Evolutionary conservation across 1,140 invertebrate genomes (phyloP), one percentile per base, ranked within the genome.

Genomic region (Drosophila burlai): DNA sequence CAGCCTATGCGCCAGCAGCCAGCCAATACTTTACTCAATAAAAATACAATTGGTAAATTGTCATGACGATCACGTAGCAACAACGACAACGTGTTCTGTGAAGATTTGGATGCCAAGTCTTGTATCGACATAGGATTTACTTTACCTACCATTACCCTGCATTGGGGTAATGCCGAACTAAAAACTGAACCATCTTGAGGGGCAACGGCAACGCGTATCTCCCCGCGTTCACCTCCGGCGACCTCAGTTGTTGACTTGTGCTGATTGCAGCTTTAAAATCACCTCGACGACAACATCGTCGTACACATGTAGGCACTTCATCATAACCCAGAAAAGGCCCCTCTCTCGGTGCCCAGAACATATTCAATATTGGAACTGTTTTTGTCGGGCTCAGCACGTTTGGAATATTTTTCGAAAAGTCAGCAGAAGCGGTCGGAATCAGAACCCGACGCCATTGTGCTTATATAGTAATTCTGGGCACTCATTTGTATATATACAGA

Each of bases 301-400:
- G 81, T 87, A 87, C 85, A 75, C 84, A 81, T 90, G 85, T 89
- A 84, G 81, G 45, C 85, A 89, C 74, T 66, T 65, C 36, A 69
- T 50, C 67, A 67, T 62, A 58, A 60, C 72, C 63, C 63, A 65
- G 47, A 73, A 73, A 75, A 60, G 43, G 16, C 49, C 49, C 49
- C 49, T 40, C 18, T 38, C 26, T 29, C 16, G 21, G 13, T 18
- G 18, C 29, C 15, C 15, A 34, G 18, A 54, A 36, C 45, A 52
- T 52, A 18, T 29, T 24, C 78, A 73, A 76, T 57, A 60, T 31
- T 43, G 10, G 55, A 52, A 55, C 36, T 40, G 50, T 29, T 62
- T 81, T 90, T 90, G 85, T 90, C 40, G 75, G 78, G 84, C 85
- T 90, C 85, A 89, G 85, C 85, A 89, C 85, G 85, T 89, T 89